Evolutionary conservation across 2,888 invertebrate genomes (phyloP), one percentile per base, ranked within the genome.

Genomic region (Carpatolechia fugitivella): DNA sequence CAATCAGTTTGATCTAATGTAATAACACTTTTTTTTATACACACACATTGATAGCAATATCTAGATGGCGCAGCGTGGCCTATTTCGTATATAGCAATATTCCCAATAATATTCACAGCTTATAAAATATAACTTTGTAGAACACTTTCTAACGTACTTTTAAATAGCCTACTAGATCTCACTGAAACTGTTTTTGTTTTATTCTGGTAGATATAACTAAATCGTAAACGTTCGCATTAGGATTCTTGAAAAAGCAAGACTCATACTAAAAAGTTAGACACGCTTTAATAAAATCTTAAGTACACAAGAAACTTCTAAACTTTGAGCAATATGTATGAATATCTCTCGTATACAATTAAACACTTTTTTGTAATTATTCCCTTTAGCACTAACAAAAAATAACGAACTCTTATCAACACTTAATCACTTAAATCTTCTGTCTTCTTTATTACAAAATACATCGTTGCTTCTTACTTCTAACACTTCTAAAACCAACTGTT

Each of bases 401-500:
- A 74, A 71, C 58, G 57, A 71, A 70, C 64, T 70, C 70, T 78
- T 74, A 78, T 63, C 60, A 66, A 70, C 62, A 65, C 64, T 63
- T 73, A 76, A 73, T 69, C 73, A 74, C 78, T 78, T 80, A 78
- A 64, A 70, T 61, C 44, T 49, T 52, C 41, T 60, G 61, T 64
- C 62, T 62, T 63, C 66, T 64, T 61, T 59, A 60, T 55, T 54
- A 60, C 59, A 65, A 70, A 66, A 67, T 66, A 70, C 63, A 57
- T 60, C 51, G 38, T 24, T 50, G 72, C 72, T 69, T 70, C 78
- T 79, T 73, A 77, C 54, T 55, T 68, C 47, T 57, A 91, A 68
- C 72, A 77, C 54, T 55, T 68, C 47, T 57, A 91, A 68, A 91
- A 90, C 90, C 91, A 91, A 73, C 87, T 88, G 66, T 91, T 84